Evolutionary conservation across 2,113 vertebrate species (phyloP).

Genomic region (Leptobrachium leishanense): DNA sequence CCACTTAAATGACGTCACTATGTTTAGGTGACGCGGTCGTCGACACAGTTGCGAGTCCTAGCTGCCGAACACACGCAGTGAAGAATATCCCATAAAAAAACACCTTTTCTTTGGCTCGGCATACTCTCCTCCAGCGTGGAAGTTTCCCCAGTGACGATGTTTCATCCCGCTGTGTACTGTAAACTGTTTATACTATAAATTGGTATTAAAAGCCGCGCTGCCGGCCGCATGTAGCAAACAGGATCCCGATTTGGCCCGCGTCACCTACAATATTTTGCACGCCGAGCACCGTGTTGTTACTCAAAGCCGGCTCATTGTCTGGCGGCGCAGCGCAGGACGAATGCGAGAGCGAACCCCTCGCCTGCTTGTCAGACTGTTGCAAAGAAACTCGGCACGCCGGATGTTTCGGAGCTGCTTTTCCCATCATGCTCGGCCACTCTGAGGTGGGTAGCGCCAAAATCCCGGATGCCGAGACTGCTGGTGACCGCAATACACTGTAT

Average conservation of each 20-base stretch:
- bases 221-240: neutral
- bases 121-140: neutral
- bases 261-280: neutral
- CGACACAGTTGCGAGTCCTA: neutral
- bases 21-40: neutral
- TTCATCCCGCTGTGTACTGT: slow-evolving; percentile 26
- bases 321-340: neutral
- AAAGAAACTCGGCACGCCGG: no score
- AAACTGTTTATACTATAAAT: slow-evolving; percentile 39
- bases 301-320: neutral
- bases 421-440: no score
- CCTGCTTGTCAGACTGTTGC: no score
- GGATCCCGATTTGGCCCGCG: neutral
- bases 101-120: no score
- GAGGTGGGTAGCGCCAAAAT: no score
- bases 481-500: no score
- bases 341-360: no score
- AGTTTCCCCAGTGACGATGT: neutral
- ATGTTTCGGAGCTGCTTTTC: no score
- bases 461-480: no score
- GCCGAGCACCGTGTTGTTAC: neutral
- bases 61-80: neutral
- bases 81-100: neutral
- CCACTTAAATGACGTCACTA: neutral
- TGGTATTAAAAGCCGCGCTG: neutral